Evolutionary conservation across 2,797 vertebrate genomes (phyloP), one percentile per base, ranked within the genome.

Genomic region (Microctenopoma lineatum): DNA sequence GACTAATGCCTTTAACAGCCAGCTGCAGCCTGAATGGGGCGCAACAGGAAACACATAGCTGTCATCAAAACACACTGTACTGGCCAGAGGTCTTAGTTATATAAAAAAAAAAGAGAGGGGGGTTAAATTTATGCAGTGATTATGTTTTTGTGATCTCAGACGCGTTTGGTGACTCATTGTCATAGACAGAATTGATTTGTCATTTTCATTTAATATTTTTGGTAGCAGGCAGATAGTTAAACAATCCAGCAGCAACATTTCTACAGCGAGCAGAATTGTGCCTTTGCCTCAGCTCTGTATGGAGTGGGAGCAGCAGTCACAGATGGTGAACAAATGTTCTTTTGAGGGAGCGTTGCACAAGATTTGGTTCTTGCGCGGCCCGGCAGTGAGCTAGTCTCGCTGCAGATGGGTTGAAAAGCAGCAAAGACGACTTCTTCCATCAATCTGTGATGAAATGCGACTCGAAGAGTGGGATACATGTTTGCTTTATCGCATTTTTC

Each of bases 241-340:
- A 70, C 72, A 78, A 81, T 66, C 41, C 58, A 75, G 51, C 41
- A 4, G 47, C 59, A 68, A 80, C 65, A 64, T 77, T 79, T 71
- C 55, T 64, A 36, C 45, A 83, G 70, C 34, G 58, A 84, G 79
- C 66, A 45, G 52, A 18, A 34, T 55, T 56, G 69, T 18, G 13
- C 79, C 70, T 78, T 83, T 68, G 65, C 84, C 79, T 83, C 71
- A 58, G 48, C 86, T 82, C 76, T 62, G 63, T 85, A 85, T 73
- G 71, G 79, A 84, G 84, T 83, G 81, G 84, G 83, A 92, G 84
- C 82, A 80, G 75, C 83, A 88, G 84, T 79, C 87, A 89, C 90
- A 91, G 88, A 92, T 87, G 88, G 83, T 80, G 88, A 90, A 91
- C 90, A 90, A 92, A 92, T 90, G 86, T 89, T 90, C 79, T 84